Conservation (phyloP, 2,113 vertebrate species). For the Ancistrus triradiatus region DNA sequence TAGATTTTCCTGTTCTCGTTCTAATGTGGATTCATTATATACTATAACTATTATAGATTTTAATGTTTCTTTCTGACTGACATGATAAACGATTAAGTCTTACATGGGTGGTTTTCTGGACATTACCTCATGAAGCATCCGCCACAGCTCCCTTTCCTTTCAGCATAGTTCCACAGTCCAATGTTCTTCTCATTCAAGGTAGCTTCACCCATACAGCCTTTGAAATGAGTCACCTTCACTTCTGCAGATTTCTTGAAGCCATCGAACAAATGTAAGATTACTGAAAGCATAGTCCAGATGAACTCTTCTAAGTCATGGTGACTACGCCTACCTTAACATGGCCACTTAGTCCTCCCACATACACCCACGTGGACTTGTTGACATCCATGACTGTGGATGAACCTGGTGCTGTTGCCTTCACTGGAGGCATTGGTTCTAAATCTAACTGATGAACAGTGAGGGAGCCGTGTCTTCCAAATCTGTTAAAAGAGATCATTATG, state of each 20-base stretch:
- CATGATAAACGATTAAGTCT: no score
- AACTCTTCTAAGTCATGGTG: background rate
- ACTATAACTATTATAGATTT: no score
- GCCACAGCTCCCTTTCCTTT: constrained; percentile 78
- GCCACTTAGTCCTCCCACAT: constrained; percentile 80
- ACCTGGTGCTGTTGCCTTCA: constrained; percentile 72
- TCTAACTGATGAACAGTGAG: constrained; percentile 80
- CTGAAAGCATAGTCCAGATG: background rate
- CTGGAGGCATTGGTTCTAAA: constrained; percentile 55
- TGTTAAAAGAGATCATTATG: constrained; percentile 43
- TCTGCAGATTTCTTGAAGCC: constrained; percentile 69
- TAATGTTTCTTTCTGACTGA: no score
- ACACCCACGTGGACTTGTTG: constrained; percentile 76
- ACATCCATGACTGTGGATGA: constrained; percentile 74
- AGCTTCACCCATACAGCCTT: constrained; percentile 84
- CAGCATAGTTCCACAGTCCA: constrained; percentile 87
- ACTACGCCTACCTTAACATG: constrained; percentile 73
- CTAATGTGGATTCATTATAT: background rate
- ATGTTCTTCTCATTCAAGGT: constrained; percentile 81
- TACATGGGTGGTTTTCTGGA: background rate
- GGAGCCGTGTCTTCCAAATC: constrained; percentile 78
- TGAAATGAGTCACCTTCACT: constrained; percentile 79
- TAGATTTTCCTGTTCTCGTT: background rate
- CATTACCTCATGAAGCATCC: constrained; percentile 91
- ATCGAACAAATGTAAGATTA: background rate